Evolutionary conservation across 2,113 vertebrate genomes (phyloP), one percentile per base, ranked within the genome.

Genomic region (Benitochromis conjunctus): DNA sequence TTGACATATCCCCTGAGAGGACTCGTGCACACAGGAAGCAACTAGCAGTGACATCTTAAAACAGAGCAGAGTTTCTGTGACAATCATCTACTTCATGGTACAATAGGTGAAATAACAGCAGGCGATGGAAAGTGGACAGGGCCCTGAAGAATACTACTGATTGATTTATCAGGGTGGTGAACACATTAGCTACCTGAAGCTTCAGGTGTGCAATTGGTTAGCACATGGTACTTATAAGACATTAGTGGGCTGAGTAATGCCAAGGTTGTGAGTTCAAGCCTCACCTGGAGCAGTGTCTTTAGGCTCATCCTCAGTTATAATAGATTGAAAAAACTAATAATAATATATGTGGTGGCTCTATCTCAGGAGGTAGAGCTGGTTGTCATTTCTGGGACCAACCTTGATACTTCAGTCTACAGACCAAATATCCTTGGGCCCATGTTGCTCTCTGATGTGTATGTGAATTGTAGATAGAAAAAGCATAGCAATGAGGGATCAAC

Each of bases 141-240:
- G n/a, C n/a, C n/a, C n/a, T n/a, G n/a, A 55, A 55, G 10, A 8
- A 0, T 0, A 31, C 8, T 60, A 29, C 57, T 60, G 58, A 62
- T 62, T 11, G 58, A 36, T 62, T 0, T 9, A 62, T 36, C 29
- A 36, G 16, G 58, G n/a, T n/a, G n/a, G n/a, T n/a, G n/a, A n/a
- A n/a, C n/a, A 62, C 9, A 4, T 19, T 0, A 0, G 0, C 34
- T 62, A 6, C 57, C 29, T 6, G 29, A 3, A 34, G 34, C 34
- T 36, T 7, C 3, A 3, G 7, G 3, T 7, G 34, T 1, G 2
- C 34, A 8, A 36, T 36, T 3, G 7, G 34, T 36, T 9, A 9
- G 34, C 34, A 7, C 34, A 7, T 0, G 8, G 3, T 36, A 8
- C 34, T 36, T 36, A 3, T 36, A 62, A n/a, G 3, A 18, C 18